Evolutionary conservation across 2,113 vertebrate species (phyloP).

Genomic region (Tamias sibiricus): DNA sequence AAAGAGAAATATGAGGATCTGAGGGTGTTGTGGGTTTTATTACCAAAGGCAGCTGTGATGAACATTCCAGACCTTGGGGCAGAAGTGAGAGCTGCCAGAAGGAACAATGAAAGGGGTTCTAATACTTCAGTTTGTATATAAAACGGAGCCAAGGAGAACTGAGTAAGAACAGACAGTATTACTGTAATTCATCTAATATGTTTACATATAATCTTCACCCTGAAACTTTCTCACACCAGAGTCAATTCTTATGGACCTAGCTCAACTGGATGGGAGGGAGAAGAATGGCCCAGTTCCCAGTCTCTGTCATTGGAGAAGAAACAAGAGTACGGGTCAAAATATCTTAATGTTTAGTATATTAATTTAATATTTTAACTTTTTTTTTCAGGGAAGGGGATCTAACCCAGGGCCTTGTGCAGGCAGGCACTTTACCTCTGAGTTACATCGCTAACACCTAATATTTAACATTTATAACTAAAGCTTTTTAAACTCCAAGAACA

Average conservation of each 20-base stretch:
- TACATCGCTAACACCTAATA: neutral
- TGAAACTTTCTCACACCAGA: constrained; percentile 57
- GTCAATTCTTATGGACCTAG: constrained; percentile 47
- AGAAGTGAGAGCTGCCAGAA: constrained; percentile 75
- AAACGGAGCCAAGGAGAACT: constrained; percentile 72
- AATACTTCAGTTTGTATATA: constrained; percentile 72
- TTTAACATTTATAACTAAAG: neutral
- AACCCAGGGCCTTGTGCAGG: neutral
- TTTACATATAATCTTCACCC: constrained; percentile 70
- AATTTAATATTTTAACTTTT: constrained; percentile 24
- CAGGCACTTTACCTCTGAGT: neutral
- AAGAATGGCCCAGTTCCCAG: constrained; percentile 26
- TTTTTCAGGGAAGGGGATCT: neutral
- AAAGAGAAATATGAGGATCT: constrained; percentile 64
- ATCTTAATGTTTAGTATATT: neutral
- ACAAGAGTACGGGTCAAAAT: neutral
- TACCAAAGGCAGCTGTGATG: constrained; percentile 74
- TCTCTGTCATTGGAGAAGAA: constrained; percentile 34
- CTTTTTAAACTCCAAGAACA: constrained; percentile 25
- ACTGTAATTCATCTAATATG: constrained; percentile 71
- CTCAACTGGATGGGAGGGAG: neutral
- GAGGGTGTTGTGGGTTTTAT: constrained; percentile 65
- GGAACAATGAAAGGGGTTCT: constrained; percentile 73
- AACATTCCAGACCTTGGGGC: constrained; percentile 74
- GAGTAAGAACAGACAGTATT: constrained; percentile 63